Evolutionary conservation across 2,888 invertebrate genomes (phyloP).

Genomic region (Chrysopilus asiliformis): DNA sequence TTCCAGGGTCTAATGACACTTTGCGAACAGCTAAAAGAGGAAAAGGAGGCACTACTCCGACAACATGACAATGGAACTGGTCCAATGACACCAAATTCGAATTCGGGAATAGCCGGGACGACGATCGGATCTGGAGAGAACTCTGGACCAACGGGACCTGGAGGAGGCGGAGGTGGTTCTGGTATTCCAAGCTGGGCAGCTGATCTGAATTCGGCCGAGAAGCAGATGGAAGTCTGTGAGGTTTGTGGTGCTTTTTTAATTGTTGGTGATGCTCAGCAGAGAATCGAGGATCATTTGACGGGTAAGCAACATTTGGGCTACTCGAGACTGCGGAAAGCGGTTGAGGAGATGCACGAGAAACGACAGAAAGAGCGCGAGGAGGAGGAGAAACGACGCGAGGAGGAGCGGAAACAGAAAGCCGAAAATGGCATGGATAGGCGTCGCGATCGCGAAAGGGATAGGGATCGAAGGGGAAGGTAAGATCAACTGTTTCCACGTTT

Average conservation of each 20-base stretch:
- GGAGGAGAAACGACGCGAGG: conserved; percentile 34
- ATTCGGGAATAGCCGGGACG: not conserved
- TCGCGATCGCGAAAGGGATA: conserved; percentile 15
- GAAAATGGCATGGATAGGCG: conserved; percentile 27
- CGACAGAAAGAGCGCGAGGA: conserved; percentile 49
- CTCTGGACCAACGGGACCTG: conserved; percentile 11
- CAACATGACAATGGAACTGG: conserved; percentile 59
- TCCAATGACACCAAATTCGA: conserved; percentile 1
- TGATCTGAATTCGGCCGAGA: conserved; percentile 81
- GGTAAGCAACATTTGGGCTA: conserved; percentile 97
- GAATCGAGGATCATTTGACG: conserved; percentile 95
- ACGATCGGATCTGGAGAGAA: conserved; percentile 7
- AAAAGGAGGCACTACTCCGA: conserved; percentile 65
- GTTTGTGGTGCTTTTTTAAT: conserved; percentile 98
- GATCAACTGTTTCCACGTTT: not conserved
- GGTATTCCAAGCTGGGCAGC: conserved; percentile 45
- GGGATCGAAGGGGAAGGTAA: conserved; percentile 9
- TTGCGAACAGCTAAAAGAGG: conserved; percentile 89
- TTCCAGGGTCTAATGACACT: conserved; percentile 72
- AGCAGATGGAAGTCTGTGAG: conserved; percentile 98
- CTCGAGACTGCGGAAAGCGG: conserved; percentile 53
- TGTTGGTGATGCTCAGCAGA: conserved; percentile 94
- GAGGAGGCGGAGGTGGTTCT: conserved; percentile 10
- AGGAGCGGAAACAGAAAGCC: conserved; percentile 22
- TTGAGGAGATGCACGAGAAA: conserved; percentile 49